These are phyloP conservation scores for Anorthoa munda DNA, from an alignment of 2,888 invertebrate species.

Conservation along the genomic window DNA sequence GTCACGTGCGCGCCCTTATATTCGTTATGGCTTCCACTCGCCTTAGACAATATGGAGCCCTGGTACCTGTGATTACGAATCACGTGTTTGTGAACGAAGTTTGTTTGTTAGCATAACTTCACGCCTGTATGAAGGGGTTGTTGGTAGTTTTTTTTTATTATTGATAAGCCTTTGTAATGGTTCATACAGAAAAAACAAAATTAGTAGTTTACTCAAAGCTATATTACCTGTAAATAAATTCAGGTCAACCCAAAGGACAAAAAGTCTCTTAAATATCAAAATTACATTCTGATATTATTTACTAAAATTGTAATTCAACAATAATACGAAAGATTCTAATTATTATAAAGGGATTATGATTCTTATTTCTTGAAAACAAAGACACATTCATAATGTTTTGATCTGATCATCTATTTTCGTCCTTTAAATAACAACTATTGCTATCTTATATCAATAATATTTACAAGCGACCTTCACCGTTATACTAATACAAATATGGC, in stretches of 20 bases:
- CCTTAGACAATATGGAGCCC: conserved; percentile 14
- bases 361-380: conserved; percentile 3
- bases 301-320: not conserved
- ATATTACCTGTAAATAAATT: not conserved
- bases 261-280: not conserved
- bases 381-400: not conserved
- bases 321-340: not conserved
- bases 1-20: conserved; percentile 17
- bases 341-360: conserved; percentile 6
- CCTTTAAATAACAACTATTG: not conserved
- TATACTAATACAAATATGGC: conserved; percentile 30
- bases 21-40: conserved; percentile 23
- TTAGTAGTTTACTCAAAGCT: too few species aligned
- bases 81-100: conserved; percentile 8
- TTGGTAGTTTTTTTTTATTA: not conserved
- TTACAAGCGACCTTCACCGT: conserved; percentile 28
- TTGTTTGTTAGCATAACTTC: not conserved
- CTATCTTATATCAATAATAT: conserved; percentile 7
- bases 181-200: too few species aligned
- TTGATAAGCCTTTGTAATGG: not conserved
- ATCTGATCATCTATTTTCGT: not conserved
- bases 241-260: not conserved
- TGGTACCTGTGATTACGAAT: conserved; percentile 1
- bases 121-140: too few species aligned
- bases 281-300: not conserved